phyloP scores from a whole-genome alignment of 2,888 invertebrate species.

The Pyrrhia umbra region DNA sequence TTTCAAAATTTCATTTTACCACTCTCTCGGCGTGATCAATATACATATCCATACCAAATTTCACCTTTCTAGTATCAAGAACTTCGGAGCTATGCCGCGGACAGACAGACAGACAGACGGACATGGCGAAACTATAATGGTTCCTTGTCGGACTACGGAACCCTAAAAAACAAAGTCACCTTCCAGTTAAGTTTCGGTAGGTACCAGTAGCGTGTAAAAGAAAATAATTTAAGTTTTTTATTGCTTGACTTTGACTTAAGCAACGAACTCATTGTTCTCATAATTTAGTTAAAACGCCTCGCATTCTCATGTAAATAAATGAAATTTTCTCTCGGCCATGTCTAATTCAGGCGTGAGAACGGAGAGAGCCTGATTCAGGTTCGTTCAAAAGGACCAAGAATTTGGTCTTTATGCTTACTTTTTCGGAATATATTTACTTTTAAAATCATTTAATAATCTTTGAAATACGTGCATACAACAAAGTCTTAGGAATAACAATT shows the following conservation, averaged over 20 bases:
- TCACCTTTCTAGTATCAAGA: too few relatives aligned
- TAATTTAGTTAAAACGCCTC: constrained; percentile 15
- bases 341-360: constrained; percentile 21
- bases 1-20: too few relatives aligned
- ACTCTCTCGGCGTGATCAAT: too few relatives aligned
- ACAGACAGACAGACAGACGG: too few relatives aligned
- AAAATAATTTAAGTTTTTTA: neutral
- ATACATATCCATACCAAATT: too few relatives aligned
- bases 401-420: neutral
- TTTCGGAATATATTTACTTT: neutral
- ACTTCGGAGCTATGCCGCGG: too few relatives aligned
- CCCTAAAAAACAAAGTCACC: too few relatives aligned
- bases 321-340: constrained; percentile 24
- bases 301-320: constrained; percentile 33
- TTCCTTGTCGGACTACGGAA: too few relatives aligned
- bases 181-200: neutral
- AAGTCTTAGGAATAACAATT: neutral
- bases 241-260: constrained; percentile 5
- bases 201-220: neutral
- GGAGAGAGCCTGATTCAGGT: neutral
- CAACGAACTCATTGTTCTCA: constrained; percentile 7
- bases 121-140: too few relatives aligned
- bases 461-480: neutral
- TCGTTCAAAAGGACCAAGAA: neutral
- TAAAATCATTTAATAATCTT: neutral